Percentiles rank a stretch among this genome's conserved stretches.
These are phyloP conservation scores for Iphiclides podalirius DNA, from an alignment of 2,888 invertebrate species.

Conservation along the genomic window DNA sequence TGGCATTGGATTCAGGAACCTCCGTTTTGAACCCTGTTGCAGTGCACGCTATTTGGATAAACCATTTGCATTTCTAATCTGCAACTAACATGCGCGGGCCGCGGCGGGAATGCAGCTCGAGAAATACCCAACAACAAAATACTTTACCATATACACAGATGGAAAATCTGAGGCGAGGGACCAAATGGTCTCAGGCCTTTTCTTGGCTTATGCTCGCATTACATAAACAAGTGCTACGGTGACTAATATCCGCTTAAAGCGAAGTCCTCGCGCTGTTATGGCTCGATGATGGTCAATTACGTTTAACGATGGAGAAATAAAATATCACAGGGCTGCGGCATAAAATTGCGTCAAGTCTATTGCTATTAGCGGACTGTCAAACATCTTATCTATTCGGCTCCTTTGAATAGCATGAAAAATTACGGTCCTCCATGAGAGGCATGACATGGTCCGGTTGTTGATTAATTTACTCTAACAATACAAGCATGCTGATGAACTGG, in stretches of 20 bases:
- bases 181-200: slow-evolving; percentile 16
- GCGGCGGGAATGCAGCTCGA: slow-evolving; percentile 7
- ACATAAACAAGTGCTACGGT: slow-evolving; percentile 18
- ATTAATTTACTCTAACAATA: slow-evolving; percentile 44
- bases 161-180: slow-evolving; percentile 12
- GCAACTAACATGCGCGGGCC: slow-evolving; percentile 12
- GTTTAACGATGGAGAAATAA: background rate
- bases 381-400: slow-evolving; percentile 37
- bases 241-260: slow-evolving; percentile 17
- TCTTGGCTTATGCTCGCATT: slow-evolving; percentile 16
- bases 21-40: background rate
- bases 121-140: slow-evolving; percentile 19
- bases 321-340: background rate
- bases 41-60: slow-evolving; percentile 8
- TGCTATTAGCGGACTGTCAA: slow-evolving; percentile 30
- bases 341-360: slow-evolving; percentile 19
- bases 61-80: slow-evolving; percentile 21
- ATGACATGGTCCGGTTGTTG: slow-evolving; percentile 33
- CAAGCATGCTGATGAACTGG: slow-evolving; percentile 48
- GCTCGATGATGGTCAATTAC: too few relatives aligned
- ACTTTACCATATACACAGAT: slow-evolving; percentile 18
- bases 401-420: slow-evolving; percentile 36
- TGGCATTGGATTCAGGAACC: slow-evolving; percentile 4
- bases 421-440: slow-evolving; percentile 34
- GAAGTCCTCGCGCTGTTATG: background rate